Percentiles rank a stretch among this genome's conserved stretches.
Conservation (phyloP, 2,888 invertebrate species). For the Eristalis arbustorum region DNA sequence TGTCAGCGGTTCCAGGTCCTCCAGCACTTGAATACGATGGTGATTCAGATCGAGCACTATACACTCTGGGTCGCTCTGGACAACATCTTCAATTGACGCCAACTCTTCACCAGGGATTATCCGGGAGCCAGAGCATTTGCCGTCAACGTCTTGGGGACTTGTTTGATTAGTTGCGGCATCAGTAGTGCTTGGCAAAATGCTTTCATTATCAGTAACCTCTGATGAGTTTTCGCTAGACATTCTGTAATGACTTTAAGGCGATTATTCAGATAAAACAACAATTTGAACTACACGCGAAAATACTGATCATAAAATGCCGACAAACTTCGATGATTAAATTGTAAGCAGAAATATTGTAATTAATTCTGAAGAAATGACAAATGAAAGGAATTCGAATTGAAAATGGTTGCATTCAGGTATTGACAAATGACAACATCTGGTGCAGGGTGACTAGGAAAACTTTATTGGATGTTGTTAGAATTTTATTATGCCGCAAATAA, state of each 20-base stretch:
- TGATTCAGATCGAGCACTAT: slow-evolving; percentile 91
- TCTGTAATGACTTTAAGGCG: neutral
- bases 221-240: slow-evolving; percentile 28
- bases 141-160: neutral
- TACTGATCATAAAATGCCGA: slow-evolving; percentile 6
- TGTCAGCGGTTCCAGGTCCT: slow-evolving; percentile 89
- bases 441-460: neutral
- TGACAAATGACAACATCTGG: neutral
- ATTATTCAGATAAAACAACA: neutral
- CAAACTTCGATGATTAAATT: neutral
- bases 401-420: neutral
- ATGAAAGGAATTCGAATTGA: neutral
- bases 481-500: too few relatives aligned
- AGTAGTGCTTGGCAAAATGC: neutral
- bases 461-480: too few relatives aligned
- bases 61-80: slow-evolving; percentile 78
- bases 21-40: slow-evolving; percentile 90
- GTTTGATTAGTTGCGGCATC: neutral
- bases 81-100: slow-evolving; percentile 76
- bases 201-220: neutral
- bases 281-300: neutral
- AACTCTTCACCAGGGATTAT: neutral
- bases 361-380: neutral
- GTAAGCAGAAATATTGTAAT: neutral
- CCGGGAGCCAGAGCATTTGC: neutral